phyloP scores from a whole-genome alignment of 2,888 invertebrate species.

The Cotesia congregata region DNA sequence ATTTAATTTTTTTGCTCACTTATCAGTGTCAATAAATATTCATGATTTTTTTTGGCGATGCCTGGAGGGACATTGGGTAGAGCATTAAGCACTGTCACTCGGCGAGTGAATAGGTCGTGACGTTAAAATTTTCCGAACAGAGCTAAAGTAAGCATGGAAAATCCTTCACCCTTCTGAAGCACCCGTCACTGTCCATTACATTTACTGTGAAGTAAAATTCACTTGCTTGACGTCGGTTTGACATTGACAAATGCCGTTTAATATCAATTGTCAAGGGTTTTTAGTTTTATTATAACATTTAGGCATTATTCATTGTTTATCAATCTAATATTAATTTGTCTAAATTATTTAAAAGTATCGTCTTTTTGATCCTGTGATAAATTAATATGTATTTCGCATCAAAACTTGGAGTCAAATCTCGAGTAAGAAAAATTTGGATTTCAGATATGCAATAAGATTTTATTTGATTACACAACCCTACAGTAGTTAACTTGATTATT shows the following conservation, averaged over 20 bases:
- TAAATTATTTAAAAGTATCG: neutral
- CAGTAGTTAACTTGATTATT: neutral
- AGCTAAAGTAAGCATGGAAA: constrained; percentile 36
- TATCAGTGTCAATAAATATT: constrained; percentile 22
- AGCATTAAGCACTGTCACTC: constrained; percentile 40
- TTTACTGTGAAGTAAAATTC: constrained; percentile 18
- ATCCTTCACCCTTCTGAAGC: constrained; percentile 30
- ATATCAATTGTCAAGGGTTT: constrained; percentile 43
- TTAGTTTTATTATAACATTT: neutral
- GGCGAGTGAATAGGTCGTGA: constrained; percentile 41
- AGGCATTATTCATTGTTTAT: constrained; percentile 7
- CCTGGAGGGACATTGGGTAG: constrained; percentile 18
- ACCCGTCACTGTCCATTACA: constrained; percentile 45
- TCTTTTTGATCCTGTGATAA: neutral
- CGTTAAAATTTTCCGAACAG: constrained; percentile 44
- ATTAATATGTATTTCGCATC: neutral
- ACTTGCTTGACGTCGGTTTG: constrained; percentile 41
- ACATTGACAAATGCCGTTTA: constrained; percentile 48
- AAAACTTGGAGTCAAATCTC: neutral
- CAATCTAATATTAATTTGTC: neutral
- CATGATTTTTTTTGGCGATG: constrained; percentile 10
- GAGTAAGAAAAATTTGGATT: constrained; percentile 3
- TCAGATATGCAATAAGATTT: neutral
- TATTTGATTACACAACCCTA: constrained; percentile 4
- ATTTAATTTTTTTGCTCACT: neutral